phyloP scores from a whole-genome alignment of 2,113 vertebrate species.

The Paracanthobrama guichenoti region DNA sequence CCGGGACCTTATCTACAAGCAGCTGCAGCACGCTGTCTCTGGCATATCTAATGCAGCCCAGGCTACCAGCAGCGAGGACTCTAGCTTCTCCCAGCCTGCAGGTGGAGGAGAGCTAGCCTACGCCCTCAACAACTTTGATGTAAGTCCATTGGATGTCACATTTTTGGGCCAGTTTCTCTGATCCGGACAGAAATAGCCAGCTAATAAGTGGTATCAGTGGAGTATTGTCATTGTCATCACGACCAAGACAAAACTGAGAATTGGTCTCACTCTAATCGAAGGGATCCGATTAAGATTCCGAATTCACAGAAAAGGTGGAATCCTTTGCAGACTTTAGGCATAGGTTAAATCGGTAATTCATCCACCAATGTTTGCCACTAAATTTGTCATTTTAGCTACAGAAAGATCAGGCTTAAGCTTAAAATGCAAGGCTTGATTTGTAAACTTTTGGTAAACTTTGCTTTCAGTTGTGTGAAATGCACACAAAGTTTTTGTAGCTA shows the following conservation, averaged over 20 bases:
- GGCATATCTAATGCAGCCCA: slow-evolving; percentile 98
- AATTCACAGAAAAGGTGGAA: background rate
- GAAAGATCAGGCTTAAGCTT: background rate
- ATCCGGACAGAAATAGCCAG: background rate
- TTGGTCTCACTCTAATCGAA: background rate
- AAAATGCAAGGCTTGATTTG: background rate
- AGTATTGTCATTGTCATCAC: slow-evolving; percentile 18
- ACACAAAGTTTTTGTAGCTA: background rate
- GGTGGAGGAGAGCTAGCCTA: slow-evolving; percentile 92
- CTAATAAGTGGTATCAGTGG: background rate
- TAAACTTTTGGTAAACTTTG: background rate
- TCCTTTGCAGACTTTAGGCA: background rate
- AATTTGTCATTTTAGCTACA: background rate
- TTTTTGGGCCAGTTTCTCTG: background rate
- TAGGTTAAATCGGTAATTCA: no score
- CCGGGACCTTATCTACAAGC: slow-evolving; percentile 97
- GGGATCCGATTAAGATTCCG: background rate
- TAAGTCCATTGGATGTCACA: slow-evolving; percentile 72
- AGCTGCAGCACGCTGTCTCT: slow-evolving; percentile 91
- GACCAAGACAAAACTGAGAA: slow-evolving; percentile 12
- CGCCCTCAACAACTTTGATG: slow-evolving; percentile 98
- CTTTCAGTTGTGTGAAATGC: background rate
- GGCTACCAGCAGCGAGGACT: slow-evolving; percentile 86
- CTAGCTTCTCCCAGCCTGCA: slow-evolving; percentile 78
- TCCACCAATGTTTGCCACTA: background rate